Percentiles rank a stretch among this genome's conserved stretches.
These are phyloP conservation scores for Anastatus disparis DNA, from an alignment of 1,140 invertebrate species.

Conservation along the genomic window DNA sequence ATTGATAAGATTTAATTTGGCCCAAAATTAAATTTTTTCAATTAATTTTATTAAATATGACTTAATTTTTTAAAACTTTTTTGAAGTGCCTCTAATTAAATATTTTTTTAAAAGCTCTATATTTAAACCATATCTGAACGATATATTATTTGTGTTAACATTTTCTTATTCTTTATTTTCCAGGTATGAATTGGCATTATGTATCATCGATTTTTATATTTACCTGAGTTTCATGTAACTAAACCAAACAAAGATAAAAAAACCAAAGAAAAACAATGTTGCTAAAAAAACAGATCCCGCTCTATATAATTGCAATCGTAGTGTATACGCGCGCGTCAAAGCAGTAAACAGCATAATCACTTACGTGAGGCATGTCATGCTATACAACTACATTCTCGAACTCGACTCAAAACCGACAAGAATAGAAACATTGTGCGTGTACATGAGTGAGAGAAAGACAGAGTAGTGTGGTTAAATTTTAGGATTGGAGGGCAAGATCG, in stretches of 20 bases:
- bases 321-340: neutral
- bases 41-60: too few relatives aligned
- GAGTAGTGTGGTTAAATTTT: neutral
- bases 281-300: neutral
- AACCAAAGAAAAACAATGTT: neutral
- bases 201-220: too few relatives aligned
- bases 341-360: slow-evolving; percentile 23
- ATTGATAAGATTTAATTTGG: too few relatives aligned
- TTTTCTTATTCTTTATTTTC: too few relatives aligned
- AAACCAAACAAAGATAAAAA: neutral
- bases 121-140: too few relatives aligned
- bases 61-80: too few relatives aligned
- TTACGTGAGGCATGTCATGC: neutral
- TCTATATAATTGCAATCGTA: neutral
- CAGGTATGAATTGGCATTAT: too few relatives aligned
- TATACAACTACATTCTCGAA: neutral
- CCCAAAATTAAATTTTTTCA: too few relatives aligned
- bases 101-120: too few relatives aligned
- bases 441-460: neutral
- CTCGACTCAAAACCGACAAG: neutral
- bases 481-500: slow-evolving; percentile 13
- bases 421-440: neutral
- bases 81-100: too few relatives aligned
- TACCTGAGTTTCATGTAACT: too few relatives aligned
- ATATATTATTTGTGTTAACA: too few relatives aligned